Evolutionary conservation across 2,888 invertebrate species (phyloP), one percentile per base, ranked within the genome.

Genomic region (Chirona hameri): DNA sequence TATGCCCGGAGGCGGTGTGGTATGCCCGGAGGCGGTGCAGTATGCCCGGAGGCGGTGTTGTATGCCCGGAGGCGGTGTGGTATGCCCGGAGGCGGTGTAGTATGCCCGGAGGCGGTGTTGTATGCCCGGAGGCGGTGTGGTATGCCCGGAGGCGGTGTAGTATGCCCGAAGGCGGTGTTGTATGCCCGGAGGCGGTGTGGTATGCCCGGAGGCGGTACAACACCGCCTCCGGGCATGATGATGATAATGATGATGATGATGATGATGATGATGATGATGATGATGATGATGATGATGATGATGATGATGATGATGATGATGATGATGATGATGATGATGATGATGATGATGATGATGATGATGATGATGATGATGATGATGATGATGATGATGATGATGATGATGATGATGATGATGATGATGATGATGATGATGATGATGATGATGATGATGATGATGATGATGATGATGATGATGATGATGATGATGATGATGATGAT

Each of bases 231-330:
- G n/a, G n/a, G n/a, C n/a, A n/a, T 79, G 79, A 27, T 79, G 79
- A 27, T 79, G 79, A 27, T 79, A 29, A 27, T 79, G 79, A 79
- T 79, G 79, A 79, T 79, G 79, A 79, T 79, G 79, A 79, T 79
- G 79, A 79, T 79, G 79, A 79, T 79, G 79, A 79, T 79, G 79
- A 79, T 79, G 79, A 79, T 79, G 79, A 79, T 79, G 79, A 79
- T 79, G 79, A 79, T 79, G 79, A 79, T 79, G 79, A 79, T 79
- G 79, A 79, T 79, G 79, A 79, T 79, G 79, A 79, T 65, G 65
- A 65, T 65, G 65, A n/a, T 65, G 65, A 65, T 65, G n/a, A 18
- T 65, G 65, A n/a, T 65, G 21, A 18, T 65, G 65, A 65, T 65
- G n/a, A 21, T 65, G 65, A n/a, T n/a, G n/a, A 18, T 65, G n/a